Evolutionary conservation across 1,140 invertebrate genomes (phyloP), one percentile per base, ranked within the genome.

Genomic region (Pseudomyrmex gracilis): DNA sequence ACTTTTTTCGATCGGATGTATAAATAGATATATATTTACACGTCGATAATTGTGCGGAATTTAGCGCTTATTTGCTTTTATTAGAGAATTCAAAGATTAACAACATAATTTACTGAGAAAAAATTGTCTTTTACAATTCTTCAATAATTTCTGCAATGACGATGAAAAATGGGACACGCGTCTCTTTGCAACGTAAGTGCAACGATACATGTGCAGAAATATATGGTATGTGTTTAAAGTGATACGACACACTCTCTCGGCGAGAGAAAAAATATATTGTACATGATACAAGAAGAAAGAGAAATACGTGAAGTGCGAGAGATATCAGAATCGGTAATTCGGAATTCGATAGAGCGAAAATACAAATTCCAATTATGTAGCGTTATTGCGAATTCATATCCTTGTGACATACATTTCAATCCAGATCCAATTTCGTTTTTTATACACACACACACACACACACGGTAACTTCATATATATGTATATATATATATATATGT

Each of bases 401-500:
- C 15, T 34, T 68, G 1, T 24, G 20, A 68, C 12, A 20, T 8
- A 43, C 15, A 66, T 45, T 47, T 0, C n/a, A 68, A 78, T 68
- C 5, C 15, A 1, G 55, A 78, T 58, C 2, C 51, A 70, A 67
- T 67, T 43, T 66, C 1, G 9, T 45, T 66, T 34, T 66, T n/a
- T 12, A 5, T 45, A 7, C 3, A 47, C 12, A 12, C 24, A 34
- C 5, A 34, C 34, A 5, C 7, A 34, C 7, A 34, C 34, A 34
- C 34, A 7, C 34, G 5, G 34, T 34, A 34, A 7, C 34, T 34
- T 34, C 34, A 34, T 34, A 34, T 34, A 34, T 34, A 34, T 34
- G 7, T 34, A 34, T 34, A 7, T 34, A 24, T 24, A 34, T 49
- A 49, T 20, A 60, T 73, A 80, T 87, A 87, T 58, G 51, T 34